Evolutionary conservation across 2,888 invertebrate genomes (phyloP), one percentile per base, ranked within the genome.

Genomic region (Actias luna): DNA sequence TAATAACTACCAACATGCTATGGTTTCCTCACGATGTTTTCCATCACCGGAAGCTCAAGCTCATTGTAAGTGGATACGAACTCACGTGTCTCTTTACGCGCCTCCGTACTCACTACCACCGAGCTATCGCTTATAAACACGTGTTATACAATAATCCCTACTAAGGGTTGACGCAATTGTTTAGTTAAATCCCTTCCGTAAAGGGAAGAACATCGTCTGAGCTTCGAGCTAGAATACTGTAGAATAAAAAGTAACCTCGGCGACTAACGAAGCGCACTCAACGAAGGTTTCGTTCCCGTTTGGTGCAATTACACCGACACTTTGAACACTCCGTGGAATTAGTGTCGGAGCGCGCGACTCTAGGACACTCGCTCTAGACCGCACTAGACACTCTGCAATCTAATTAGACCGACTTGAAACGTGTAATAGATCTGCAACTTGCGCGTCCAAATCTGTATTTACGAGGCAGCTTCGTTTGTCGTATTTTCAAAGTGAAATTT

Each of bases 281-380:
- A 29, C 29, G 29, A 25, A 39, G 29, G 29, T 55, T 55, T 29
- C 29, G 55, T 27, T 55, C 29, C n/a, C 55, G 29, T 29, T 55
- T n/a, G 8, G 55, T 55, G 29, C 55, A 55, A 55, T 55, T 55
- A 55, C 55, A 55, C 27, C 16, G 55, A 14, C 29, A 55, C 55
- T 55, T 55, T 55, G 55, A 50, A 50, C 25, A 50, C 25, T 50
- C 46, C 46, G 25, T 12, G 12, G 12, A 50, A 25, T 50, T 50
- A 50, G 46, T 50, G 46, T 50, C 46, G 25, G 10, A 46, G 22
- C 25, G 10, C 46, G 12, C 25, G 46, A 25, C 25, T 50, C 25
- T 22, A 12, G 46, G 46, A 25, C 22, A 50, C 46, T 22, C 12
- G 25, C 46, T 50, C 46, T 50, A 50, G 46, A 16, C 22, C 46